Conservation (phyloP, 2,888 invertebrate species). For the Noctua janthina region DNA sequence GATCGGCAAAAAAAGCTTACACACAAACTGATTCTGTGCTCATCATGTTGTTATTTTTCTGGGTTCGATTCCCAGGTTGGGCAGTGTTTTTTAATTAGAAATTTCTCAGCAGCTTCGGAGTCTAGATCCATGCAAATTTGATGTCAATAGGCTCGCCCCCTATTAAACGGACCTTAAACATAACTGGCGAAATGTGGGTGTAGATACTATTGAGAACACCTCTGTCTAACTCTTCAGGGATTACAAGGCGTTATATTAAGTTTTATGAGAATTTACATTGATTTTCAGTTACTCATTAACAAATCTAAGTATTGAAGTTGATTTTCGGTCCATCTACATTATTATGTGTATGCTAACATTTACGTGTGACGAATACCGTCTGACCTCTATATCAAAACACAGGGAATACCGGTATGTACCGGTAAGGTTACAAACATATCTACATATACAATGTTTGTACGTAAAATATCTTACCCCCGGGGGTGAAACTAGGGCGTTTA, state of each 20-base stretch:
- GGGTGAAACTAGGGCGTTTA: conserved; percentile 49
- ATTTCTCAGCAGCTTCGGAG: neutral
- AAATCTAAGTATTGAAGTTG: neutral
- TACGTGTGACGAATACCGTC: conserved; percentile 5
- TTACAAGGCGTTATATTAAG: neutral
- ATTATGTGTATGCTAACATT: neutral
- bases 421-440: conserved; percentile 38
- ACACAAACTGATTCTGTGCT: neutral
- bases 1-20: neutral
- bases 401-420: conserved; percentile 13
- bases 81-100: neutral
- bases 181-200: neutral
- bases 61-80: neutral
- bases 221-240: neutral
- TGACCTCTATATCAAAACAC: conserved; percentile 29
- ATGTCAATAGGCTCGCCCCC: neutral
- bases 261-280: neutral
- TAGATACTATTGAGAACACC: neutral
- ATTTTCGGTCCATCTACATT: neutral
- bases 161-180: neutral
- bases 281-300: neutral
- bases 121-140: neutral
- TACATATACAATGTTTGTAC: conserved; percentile 20
- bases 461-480: conserved; percentile 40
- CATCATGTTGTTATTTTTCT: neutral